A percentile compares a stretch with the other conserved stretches of the same genome.
Evolutionary conservation across 2,888 invertebrate genomes (phyloP).

Genomic region (Bombylius major): DNA sequence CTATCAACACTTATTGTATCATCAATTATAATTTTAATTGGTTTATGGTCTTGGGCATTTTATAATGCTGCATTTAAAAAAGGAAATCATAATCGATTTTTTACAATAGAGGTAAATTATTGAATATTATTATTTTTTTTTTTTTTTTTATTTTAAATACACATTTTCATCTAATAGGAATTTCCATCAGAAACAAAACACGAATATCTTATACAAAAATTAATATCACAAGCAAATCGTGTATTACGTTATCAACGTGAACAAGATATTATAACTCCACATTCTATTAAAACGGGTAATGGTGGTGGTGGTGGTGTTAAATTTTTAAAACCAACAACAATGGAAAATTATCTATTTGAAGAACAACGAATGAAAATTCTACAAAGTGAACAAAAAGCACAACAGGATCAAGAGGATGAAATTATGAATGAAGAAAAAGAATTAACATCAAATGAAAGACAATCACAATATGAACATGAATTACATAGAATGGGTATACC

Average conservation of each 20-base stretch:
- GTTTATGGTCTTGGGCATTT: slow-evolving; percentile 36
- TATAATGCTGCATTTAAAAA: slow-evolving; percentile 22
- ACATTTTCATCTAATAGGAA: slow-evolving; percentile 9
- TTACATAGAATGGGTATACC: slow-evolving; percentile 36
- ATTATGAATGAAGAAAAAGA: slow-evolving; percentile 29
- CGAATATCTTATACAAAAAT: slow-evolving; percentile 31
- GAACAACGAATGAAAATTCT: slow-evolving; percentile 34
- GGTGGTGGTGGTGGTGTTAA: slow-evolving; percentile 4
- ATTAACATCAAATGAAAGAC: slow-evolving; percentile 30
- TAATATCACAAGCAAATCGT: slow-evolving; percentile 35
- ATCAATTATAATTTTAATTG: slow-evolving; percentile 27
- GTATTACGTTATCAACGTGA: slow-evolving; percentile 26
- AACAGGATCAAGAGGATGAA: slow-evolving; percentile 32
- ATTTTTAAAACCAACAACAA: slow-evolving; percentile 20
- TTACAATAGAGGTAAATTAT: slow-evolving; percentile 2
- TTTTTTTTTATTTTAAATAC: background rate
- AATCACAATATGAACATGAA: slow-evolving; percentile 30
- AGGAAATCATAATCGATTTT: background rate
- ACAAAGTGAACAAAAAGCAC: slow-evolving; percentile 35
- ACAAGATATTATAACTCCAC: slow-evolving; percentile 13
- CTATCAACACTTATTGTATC: slow-evolving; percentile 29
- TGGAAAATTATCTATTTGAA: slow-evolving; percentile 32
- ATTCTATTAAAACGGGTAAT: slow-evolving; percentile 10
- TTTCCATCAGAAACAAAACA: slow-evolving; percentile 23
- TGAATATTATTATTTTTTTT: background rate